A percentile compares a stretch with the other conserved stretches of the same genome.
Evolutionary conservation across 2,797 vertebrate species (phyloP).

Genomic region (Cygnus olor): DNA sequence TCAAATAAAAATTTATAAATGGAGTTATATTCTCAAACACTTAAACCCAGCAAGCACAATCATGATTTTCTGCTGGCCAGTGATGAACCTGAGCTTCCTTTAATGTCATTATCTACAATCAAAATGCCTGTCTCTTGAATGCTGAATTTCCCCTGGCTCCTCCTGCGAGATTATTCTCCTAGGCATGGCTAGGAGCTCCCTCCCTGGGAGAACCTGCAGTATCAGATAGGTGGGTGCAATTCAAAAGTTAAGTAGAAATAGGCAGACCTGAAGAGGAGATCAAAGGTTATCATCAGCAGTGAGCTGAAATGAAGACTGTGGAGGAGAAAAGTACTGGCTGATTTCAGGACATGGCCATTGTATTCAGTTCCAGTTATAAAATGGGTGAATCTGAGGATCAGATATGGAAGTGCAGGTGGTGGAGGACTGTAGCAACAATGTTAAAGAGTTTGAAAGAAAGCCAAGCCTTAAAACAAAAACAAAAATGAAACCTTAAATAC

Average conservation of each 20-base stretch:
- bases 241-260: constrained; percentile 22
- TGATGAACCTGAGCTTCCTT: not conserved
- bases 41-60: not conserved
- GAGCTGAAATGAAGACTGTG: constrained; percentile 5
- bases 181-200: not conserved
- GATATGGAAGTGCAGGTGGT: constrained; percentile 23
- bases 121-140: not conserved
- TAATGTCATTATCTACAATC: not conserved
- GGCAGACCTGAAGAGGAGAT: not conserved
- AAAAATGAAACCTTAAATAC: not conserved
- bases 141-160: not conserved
- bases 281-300: constrained; percentile 42
- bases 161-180: not conserved
- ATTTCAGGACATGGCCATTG: not conserved
- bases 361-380: constrained; percentile 26
- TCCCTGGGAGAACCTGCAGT: not conserved
- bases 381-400: constrained; percentile 27
- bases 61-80: rapidly evolving
- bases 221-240: not conserved
- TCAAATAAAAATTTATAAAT: not conserved
- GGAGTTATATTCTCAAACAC: not conserved
- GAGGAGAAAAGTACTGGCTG: constrained; percentile 26
- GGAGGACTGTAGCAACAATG: constrained; percentile 6
- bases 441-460: constrained; percentile 47
- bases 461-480: not conserved